These are phyloP conservation scores for Thaleichthys pacificus DNA, from an alignment of 2,797 vertebrate genomes.

Conservation along the genomic window DNA sequence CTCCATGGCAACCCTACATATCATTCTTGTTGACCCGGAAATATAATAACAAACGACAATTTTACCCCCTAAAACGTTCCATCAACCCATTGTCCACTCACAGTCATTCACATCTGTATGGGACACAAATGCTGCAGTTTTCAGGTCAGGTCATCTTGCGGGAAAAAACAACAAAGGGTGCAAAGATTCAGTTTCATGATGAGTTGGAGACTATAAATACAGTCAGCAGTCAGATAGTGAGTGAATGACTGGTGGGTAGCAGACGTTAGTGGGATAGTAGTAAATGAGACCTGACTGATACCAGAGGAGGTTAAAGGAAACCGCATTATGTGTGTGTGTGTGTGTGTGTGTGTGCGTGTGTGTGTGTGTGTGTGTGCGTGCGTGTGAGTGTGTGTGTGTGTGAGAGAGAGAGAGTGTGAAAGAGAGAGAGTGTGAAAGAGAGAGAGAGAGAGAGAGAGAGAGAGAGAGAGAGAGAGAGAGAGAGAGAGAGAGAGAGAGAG, in stretches of 20 bases:
- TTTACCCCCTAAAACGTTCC: neutral
- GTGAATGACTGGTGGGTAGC: neutral
- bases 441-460: too few relatives aligned
- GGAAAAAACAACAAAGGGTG: neutral
- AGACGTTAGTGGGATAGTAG: neutral
- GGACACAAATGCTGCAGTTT: too few relatives aligned
- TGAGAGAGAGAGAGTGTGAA: too few relatives aligned
- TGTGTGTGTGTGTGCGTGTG: too few relatives aligned
- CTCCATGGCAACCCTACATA: neutral
- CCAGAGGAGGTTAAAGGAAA: neutral
- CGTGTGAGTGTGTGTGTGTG: too few relatives aligned
- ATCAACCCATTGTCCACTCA: too few relatives aligned
- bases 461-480: too few relatives aligned
- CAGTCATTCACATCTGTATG: too few relatives aligned
- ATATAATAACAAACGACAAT: neutral
- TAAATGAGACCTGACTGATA: neutral
- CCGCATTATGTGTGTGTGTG: conserved; percentile 5
- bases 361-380: too few relatives aligned
- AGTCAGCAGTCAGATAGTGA: neutral
- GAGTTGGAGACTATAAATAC: conserved; percentile 2
- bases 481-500: too few relatives aligned
- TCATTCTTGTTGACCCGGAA: neutral
- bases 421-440: too few relatives aligned
- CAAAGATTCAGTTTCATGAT: neutral
- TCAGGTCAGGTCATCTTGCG: too few relatives aligned